Conservation (phyloP, 2,113 vertebrate species). For the Bombycilla garrulus region DNA sequence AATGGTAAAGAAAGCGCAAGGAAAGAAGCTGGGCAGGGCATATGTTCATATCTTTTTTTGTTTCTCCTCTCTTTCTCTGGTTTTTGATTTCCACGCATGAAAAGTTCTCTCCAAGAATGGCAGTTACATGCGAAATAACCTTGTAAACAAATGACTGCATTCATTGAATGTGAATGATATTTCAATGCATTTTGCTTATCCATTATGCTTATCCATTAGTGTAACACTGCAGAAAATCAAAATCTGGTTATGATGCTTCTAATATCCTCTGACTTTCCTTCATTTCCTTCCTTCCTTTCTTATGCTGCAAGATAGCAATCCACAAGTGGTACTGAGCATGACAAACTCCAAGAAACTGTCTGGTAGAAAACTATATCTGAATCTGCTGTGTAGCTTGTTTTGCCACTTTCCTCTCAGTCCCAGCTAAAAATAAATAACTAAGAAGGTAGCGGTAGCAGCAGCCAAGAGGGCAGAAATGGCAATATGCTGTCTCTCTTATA, state of each 20-base stretch:
- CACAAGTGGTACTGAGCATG: neutral
- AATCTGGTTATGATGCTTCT: neutral
- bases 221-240: neutral
- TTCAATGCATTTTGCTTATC: neutral
- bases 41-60: neutral
- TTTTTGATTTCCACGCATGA: neutral
- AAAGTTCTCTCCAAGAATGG: neutral
- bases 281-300: neutral
- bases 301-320: neutral
- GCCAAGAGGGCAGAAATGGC: neutral
- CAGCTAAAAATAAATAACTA: slow-evolving; percentile 32
- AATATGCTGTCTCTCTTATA: neutral
- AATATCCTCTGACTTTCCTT: neutral
- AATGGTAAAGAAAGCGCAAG: neutral
- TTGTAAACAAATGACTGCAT: neutral
- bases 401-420: neutral
- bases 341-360: neutral
- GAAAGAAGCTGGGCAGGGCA: neutral
- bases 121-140: neutral
- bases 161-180: neutral
- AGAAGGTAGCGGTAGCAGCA: neutral
- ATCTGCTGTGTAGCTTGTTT: neutral
- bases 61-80: neutral
- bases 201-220: neutral
- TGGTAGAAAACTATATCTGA: neutral